Percentiles rank a stretch among this genome's conserved stretches.
Evolutionary conservation across 2,888 invertebrate genomes (phyloP).

Genomic region (Nineta flava): DNA sequence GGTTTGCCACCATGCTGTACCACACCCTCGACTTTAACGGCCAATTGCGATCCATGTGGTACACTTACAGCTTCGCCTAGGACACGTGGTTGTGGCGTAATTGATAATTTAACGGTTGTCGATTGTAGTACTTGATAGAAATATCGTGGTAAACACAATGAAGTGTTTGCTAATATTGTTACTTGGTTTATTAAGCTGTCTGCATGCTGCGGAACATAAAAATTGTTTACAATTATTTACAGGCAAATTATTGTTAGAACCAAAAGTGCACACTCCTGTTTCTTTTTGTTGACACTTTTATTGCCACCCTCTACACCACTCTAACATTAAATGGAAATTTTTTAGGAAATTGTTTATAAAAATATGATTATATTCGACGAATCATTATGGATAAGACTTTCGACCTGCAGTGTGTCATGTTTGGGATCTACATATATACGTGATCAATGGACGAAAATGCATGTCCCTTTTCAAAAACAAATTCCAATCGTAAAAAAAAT

Average conservation of each 20-base stretch:
- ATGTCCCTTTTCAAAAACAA: no score
- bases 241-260: background rate
- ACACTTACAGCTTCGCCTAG: constrained; percentile 73
- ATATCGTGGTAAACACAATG: constrained; percentile 56
- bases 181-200: constrained; percentile 42
- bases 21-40: constrained; percentile 88
- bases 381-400: no score
- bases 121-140: constrained; percentile 75
- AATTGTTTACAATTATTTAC: constrained; percentile 4
- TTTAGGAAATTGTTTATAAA: no score
- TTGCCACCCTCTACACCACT: no score
- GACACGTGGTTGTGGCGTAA: constrained; percentile 63
- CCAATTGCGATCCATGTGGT: constrained; percentile 69
- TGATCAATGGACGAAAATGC: no score
- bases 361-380: no score
- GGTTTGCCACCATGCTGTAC: constrained; percentile 55
- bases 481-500: no score
- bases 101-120: constrained; percentile 64
- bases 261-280: background rate
- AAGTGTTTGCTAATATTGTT: constrained; percentile 42
- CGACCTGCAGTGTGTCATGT: no score
- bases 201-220: constrained; percentile 28
- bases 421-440: no score
- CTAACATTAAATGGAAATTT: no score
- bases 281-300: background rate